Evolutionary conservation across 2,888 invertebrate genomes (phyloP).

Genomic region (Spicauda simplicius): DNA sequence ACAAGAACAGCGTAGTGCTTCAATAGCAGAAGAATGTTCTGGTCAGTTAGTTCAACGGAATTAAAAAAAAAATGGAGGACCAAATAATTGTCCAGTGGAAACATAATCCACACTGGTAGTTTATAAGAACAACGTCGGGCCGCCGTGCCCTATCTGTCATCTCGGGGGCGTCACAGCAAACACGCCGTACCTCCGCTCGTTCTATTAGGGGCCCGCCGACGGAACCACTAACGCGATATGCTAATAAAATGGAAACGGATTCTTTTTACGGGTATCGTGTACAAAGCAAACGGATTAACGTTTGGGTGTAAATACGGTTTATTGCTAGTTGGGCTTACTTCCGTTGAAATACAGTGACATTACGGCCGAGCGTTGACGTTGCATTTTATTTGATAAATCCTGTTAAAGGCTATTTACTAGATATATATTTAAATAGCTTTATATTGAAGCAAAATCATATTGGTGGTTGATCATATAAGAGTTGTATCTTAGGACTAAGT

Average conservation of each 20-base stretch:
- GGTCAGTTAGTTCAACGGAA: too few species aligned
- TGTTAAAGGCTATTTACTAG: not conserved
- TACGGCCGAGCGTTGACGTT: not conserved
- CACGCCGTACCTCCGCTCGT: conserved; percentile 78
- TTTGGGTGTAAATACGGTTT: conserved; percentile 32
- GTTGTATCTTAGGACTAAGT: too few species aligned
- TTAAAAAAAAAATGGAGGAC: too few species aligned
- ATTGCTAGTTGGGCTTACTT: conserved; percentile 32
- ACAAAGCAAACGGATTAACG: conserved; percentile 36
- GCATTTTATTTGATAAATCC: not conserved
- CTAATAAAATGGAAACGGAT: conserved; percentile 61
- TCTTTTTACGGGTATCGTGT: conserved; percentile 48
- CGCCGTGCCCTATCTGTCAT: conserved; percentile 81
- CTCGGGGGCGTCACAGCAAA: conserved; percentile 72
- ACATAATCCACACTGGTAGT: conserved; percentile 49
- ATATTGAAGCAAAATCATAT: not conserved
- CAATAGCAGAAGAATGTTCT: too few species aligned
- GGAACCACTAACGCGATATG: conserved; percentile 62
- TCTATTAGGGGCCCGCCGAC: conserved; percentile 73
- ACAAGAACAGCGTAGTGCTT: too few species aligned
- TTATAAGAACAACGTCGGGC: conserved; percentile 63
- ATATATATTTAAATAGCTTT: not conserved
- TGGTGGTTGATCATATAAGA: not conserved
- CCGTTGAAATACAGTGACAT: conserved; percentile 7
- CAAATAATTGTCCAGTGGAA: conserved; percentile 13